Evolutionary conservation across 2,797 vertebrate genomes (phyloP), one percentile per base, ranked within the genome.

Genomic region (Sebastes miniatus): DNA sequence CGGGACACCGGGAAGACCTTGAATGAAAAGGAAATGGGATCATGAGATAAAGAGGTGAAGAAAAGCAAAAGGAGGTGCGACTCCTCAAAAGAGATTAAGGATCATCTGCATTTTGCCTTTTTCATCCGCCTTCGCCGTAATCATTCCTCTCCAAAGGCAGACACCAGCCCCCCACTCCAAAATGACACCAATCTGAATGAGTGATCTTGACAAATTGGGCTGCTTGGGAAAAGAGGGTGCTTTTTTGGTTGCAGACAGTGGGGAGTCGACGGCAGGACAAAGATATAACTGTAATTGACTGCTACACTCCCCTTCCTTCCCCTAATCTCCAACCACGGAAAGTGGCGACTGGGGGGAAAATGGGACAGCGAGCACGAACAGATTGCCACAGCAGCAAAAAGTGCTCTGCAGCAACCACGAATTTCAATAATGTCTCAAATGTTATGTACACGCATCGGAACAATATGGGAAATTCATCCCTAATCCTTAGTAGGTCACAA

Each of bases 171-270:
- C 85, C 27, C 58, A 27, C 64, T 27, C 36, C 5, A 52, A 88
- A 91, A 89, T 75, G 81, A 87, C 88, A 90, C 87, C 93, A 94
- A 94, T 95, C 93, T 91, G 86, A 93, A 87, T 87, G 90, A 93
- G 91, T 91, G 93, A 94, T 95, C 91, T 93, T 91, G 91, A 94
- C 93, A 93, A 95, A 95, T 93, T 93, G 88, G 89, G 78, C 90
- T 87, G 80, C 81, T 36, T 13, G 73, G 83, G 77, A 79, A 79
- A 70, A 76, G 73, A 85, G 80, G 76, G 83, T 67, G 67, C 80
- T 91, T 74, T 80, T 80, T 83, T 83, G 86, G 80, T 70, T 83
- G 87, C 83, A 94, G 90, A 91, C 90, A 81, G 83, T 69, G 69
- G 86, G 87, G 90, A 87, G 88, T 91, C 89, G 77, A 68, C 73